Evolutionary conservation across 2,888 invertebrate genomes (phyloP), one percentile per base, ranked within the genome.

Genomic region (Pimpla rufipes): DNA sequence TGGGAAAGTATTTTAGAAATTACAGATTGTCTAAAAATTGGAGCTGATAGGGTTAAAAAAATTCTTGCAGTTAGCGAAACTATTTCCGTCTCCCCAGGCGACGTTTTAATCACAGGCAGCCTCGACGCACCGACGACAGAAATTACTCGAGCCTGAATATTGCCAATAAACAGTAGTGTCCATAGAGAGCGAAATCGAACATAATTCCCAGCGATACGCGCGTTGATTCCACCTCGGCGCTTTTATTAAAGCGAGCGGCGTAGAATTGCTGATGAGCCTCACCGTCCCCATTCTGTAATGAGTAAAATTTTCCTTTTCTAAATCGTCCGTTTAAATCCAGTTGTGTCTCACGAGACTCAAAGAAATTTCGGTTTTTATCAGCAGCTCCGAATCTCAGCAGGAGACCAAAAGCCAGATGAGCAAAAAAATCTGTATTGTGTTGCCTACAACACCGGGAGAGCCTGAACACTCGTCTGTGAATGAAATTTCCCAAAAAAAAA

Each of bases 401-500:
- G 29, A 29, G n/a, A 13, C 4, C 3, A 23, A 13, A 2, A 57
- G 21, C 13, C 16, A 35, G 29, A n/a, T 3, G n/a, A 8, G 57
- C 2, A 13, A n/a, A 35, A n/a, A 11, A 4, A 13, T n/a, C 2
- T 35, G 35, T 37, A 2, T 62, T 8, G 18, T 10, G 10, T 37
- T 37, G 8, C 18, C 16, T 62, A 55, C 4, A 8, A 37, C 18
- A 16, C n/a, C 16, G 1, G 7, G 35, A 29, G 29, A 8, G n/a
- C 8, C 10, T 16, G 37, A 62, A 37, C 8, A 62, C n/a, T 59
- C 16, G 6, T 59, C n/a, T 35, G 21, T 62, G 37, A 62, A 62
- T 62, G 18, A 45, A 66, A 66, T 45, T 45, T 13, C 0, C 40
- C 40, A 45, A 45, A 40, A 64, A 40, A 64, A 40, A 37, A 64